Percentiles rank a stretch among this genome's conserved stretches.
Conservation (phyloP, 1,140 invertebrate genomes). For the Cryptotermes secundus region DNA sequence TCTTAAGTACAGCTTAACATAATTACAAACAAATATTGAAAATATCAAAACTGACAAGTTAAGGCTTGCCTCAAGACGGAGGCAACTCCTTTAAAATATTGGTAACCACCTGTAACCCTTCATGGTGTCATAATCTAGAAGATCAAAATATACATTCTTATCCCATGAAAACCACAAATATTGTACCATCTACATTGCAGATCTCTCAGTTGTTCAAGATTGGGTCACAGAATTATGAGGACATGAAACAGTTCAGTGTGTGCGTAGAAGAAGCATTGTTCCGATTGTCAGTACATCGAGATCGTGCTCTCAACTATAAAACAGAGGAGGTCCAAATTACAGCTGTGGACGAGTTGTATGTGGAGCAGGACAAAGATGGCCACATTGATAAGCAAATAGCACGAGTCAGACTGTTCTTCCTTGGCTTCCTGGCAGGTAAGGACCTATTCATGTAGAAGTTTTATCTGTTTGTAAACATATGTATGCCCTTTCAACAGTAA, state of each 20-base stretch:
- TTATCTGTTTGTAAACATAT: no score
- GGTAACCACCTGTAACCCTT: neutral
- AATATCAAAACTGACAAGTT: no score
- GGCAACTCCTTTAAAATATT: neutral
- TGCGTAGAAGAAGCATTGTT: slow-evolving; percentile 90
- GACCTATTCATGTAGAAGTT: no score
- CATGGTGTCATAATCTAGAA: neutral
- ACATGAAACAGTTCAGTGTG: slow-evolving; percentile 87
- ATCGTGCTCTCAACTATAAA: slow-evolving; percentile 90
- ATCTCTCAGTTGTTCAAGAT: slow-evolving; percentile 96
- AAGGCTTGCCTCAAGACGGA: no score
- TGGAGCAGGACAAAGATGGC: slow-evolving; percentile 87
- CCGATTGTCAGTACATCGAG: slow-evolving; percentile 76
- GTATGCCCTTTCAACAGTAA: no score
- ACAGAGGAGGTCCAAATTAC: slow-evolving; percentile 98
- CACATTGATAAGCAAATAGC: slow-evolving; percentile 90
- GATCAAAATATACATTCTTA: neutral
- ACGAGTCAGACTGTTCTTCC: slow-evolving; percentile 90
- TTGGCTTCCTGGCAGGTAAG: slow-evolving; percentile 84
- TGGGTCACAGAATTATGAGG: slow-evolving; percentile 84
- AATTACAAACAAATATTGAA: no score
- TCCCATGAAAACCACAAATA: no score
- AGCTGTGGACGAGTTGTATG: slow-evolving; percentile 94
- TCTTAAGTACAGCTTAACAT: no score
- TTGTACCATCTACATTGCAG: slow-evolving; percentile 52